These are phyloP conservation scores for Callimorpha dominula DNA, from an alignment of 2,888 invertebrate species.

Conservation along the genomic window DNA sequence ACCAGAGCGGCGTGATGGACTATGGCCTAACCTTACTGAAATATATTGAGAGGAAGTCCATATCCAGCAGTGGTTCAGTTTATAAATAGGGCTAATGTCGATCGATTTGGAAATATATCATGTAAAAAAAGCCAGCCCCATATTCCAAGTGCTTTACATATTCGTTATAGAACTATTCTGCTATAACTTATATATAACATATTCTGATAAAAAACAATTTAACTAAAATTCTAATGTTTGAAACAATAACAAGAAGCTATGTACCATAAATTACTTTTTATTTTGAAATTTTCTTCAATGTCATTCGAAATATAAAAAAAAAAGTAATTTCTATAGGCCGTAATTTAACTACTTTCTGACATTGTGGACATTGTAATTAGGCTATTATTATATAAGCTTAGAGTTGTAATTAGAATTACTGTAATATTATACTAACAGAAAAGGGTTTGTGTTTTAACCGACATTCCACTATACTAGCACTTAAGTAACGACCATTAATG, in stretches of 20 bases:
- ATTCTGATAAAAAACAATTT: too few relatives aligned
- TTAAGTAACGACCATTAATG: slow-evolving; percentile 79
- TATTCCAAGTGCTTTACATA: too few relatives aligned
- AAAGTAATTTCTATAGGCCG: not conserved
- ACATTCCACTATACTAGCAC: slow-evolving; percentile 51
- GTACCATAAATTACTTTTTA: too few relatives aligned
- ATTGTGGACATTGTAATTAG: not conserved
- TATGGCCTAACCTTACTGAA: not conserved
- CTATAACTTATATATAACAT: too few relatives aligned
- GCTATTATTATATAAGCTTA: not conserved
- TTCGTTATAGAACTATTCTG: too few relatives aligned
- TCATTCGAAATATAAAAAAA: not conserved
- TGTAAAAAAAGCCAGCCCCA: too few relatives aligned
- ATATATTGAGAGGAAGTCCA: not conserved
- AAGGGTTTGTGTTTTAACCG: slow-evolving; percentile 27
- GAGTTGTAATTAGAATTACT: not conserved
- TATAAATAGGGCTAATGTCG: not conserved
- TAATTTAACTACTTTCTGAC: not conserved
- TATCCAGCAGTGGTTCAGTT: too few relatives aligned
- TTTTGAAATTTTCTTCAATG: not conserved
- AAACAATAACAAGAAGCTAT: not conserved
- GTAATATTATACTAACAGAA: slow-evolving; percentile 8
- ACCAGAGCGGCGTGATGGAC: too few relatives aligned
- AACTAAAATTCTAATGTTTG: not conserved
- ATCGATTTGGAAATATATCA: not conserved